phyloP scores from a whole-genome alignment of 2,888 invertebrate species.

The Ennomos erosarius region DNA sequence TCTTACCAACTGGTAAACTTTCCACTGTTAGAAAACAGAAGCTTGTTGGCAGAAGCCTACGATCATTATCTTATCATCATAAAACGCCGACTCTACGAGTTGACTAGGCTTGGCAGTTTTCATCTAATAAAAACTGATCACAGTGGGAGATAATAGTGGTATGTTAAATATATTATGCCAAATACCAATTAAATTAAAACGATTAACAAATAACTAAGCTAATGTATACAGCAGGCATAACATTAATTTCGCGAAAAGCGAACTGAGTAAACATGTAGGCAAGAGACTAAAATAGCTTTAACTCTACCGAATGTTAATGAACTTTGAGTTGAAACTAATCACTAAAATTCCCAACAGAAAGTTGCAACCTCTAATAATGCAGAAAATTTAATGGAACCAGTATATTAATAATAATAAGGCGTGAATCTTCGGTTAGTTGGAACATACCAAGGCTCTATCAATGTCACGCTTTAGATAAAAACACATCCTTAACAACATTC shows the following conservation, averaged over 20 bases:
- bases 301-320: conserved; percentile 20
- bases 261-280: conserved; percentile 10
- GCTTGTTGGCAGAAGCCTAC: no score
- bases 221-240: conserved; percentile 16
- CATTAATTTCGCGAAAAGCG: conserved; percentile 11
- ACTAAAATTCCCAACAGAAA: conserved; percentile 5
- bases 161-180: background rate
- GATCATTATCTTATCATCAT: no score
- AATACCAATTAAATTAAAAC: conserved; percentile 7
- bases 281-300: conserved; percentile 8
- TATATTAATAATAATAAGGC: background rate
- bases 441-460: conserved; percentile 30
- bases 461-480: conserved; percentile 34
- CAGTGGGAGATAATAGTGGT: background rate
- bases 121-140: no score
- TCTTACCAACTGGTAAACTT: no score
- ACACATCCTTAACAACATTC: conserved; percentile 34
- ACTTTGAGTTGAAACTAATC: conserved; percentile 18
- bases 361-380: conserved; percentile 1
- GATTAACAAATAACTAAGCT: conserved; percentile 8
- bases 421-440: conserved; percentile 3
- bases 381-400: conserved; percentile 8
- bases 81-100: no score
- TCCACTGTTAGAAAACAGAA: no score
- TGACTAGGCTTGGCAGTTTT: no score